Evolutionary conservation across 1,140 invertebrate species (phyloP), one percentile per base, ranked within the genome.

Genomic region (Leptinotarsa texana): DNA sequence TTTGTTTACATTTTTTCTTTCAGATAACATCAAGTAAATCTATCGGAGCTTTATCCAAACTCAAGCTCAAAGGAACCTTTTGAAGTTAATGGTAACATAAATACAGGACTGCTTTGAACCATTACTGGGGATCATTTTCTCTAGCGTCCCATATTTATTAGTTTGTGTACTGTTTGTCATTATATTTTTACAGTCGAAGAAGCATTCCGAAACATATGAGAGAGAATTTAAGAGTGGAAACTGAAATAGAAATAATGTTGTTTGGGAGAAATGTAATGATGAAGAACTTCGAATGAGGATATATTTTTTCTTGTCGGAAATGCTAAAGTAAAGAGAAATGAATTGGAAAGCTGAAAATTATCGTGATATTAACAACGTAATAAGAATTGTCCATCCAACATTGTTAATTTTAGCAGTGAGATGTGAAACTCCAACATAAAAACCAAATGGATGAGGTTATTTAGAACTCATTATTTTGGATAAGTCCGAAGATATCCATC

Each of bases 1-100:
- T 57, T 57, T 57, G 51, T 57, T 57, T 57, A 4, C n/a, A 15
- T 5, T 57, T 17, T 57, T 5, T 13, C 4, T 18, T 57, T 17
- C 51, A 57, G n/a, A 57, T 57, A 17, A 57, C 51, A 57, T 57
- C 15, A 57, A 57, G n/a, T 57, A 17, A 57, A 57, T 57, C 51
- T 57, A 42, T 42, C n/a, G n/a, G 17, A 57, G 51, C n/a, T 57
- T 57, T 18, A 57, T 11, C 8, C 33, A 42, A 42, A 18, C 15
- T 17, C 51, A 57, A 57, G 6, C 51, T 57, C 15, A 57, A 57
- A 57, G 51, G n/a, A 15, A 17, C 51, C 51, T 18, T 57, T 57
- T 57, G 51, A 57, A 57, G 51, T 57, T 57, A 57, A 57, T 57
- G 51, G n/a, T n/a, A 57, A 57, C 51, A 57, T 57, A 57, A 57